Base-by-base conservation (phyloP, 2,888 invertebrate species). In the Gisinianus flammeolus region DNA sequence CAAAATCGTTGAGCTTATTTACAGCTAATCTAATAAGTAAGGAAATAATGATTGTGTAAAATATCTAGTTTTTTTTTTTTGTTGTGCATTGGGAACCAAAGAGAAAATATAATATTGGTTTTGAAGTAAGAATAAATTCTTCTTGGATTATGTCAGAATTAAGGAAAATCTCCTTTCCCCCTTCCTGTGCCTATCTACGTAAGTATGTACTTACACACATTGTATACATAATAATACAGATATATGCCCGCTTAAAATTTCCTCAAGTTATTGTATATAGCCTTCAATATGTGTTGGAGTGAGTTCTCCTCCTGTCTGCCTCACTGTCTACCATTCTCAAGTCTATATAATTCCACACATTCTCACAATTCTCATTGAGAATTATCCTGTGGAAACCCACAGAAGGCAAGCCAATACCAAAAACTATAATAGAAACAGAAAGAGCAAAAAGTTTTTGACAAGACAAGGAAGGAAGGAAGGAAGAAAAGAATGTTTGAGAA, bases 61-160 rank as follows among this genome's bases (percentile, higher is more conserved):
- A 62, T 35, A 35, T 35, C 6, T 44, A n/a, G 2, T 70, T 44
- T 68, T 4, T 44, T 26, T 44, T 44, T 10, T 70, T 70, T 68
- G 68, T n/a, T 35, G 35, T 8, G 35, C 56, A 31, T 66, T 30
- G 66, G 19, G 31, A 12, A 22, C 26, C 26, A 24, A 1, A 12
- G 16, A 52, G 30, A 44, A 74, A n/a, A n/a, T n/a, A 73, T 54
- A 74, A 54, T 75, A 67, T 75, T 75, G 75, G 75, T 67, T 75
- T 75, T 75, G 54, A 8, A 3, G 28, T 8, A 10, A 31, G 56
- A 75, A 66, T 75, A 56, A 76, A 68, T 69, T 54, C 68, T 76
- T 52, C 68, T 76, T 76, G 76, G 76, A 76, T 76, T 76, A 76
- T 76, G 76, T 76, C 76, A 76, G 76, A 76, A 76, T 69, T 76